These are phyloP conservation scores for Pelvicachromis taeniatus DNA, from an alignment of 2,113 vertebrate species.

Conservation along the genomic window DNA sequence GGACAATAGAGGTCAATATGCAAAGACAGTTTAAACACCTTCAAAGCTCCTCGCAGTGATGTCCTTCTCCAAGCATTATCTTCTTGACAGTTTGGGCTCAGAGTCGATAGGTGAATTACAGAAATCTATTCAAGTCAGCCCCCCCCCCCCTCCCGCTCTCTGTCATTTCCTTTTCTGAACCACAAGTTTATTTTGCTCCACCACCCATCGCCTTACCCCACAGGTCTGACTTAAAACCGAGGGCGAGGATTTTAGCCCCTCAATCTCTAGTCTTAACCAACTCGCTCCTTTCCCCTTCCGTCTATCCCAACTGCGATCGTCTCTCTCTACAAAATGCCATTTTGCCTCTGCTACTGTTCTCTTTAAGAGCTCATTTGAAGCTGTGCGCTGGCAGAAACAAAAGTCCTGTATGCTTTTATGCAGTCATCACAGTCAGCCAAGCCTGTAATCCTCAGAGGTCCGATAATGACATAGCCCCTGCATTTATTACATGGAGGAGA, in stretches of 20 bases:
- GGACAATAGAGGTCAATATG: constrained; percentile 56
- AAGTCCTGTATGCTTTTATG: constrained; percentile 77
- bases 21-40: constrained; percentile 62
- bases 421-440: constrained; percentile 78
- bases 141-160: neutral
- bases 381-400: constrained; percentile 69
- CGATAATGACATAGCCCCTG: constrained; percentile 79
- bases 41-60: constrained; percentile 49
- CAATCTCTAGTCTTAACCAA: constrained; percentile 14
- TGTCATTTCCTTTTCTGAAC: constrained; percentile 13
- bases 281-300: neutral
- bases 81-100: constrained; percentile 21
- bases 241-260: neutral
- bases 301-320: neutral
- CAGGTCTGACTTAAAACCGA: neutral
- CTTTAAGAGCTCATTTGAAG: constrained; percentile 69
- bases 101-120: constrained; percentile 47
- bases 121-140: constrained; percentile 22
- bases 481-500: constrained; percentile 78
- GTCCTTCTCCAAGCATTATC: constrained; percentile 39
- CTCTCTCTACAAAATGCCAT: constrained; percentile 48
- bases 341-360: constrained; percentile 34
- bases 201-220: neutral
- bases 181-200: constrained; percentile 5
- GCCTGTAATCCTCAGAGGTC: constrained; percentile 78